Evolutionary conservation across 2,113 vertebrate species (phyloP), one percentile per base, ranked within the genome.

Genomic region (Triplophysa rosa): DNA sequence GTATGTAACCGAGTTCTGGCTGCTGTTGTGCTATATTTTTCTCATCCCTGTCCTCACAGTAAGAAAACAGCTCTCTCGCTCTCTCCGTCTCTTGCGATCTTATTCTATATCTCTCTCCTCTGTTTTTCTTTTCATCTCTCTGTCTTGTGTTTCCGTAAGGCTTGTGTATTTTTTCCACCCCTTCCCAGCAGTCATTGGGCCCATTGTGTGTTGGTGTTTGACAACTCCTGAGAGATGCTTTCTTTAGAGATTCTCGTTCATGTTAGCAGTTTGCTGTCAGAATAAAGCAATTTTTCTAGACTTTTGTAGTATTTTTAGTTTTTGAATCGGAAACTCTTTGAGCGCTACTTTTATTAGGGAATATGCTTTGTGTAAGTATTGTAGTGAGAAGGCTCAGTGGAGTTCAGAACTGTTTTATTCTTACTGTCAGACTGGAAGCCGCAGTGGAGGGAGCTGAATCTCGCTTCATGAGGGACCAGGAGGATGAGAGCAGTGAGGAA

Each of bases 401-500:
- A 16, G 12, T 52, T 52, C 14, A 2, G 17, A 58, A 58, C n/a
- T 9, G 54, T 58, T 58, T n/a, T 9, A n/a, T 58, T 58, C 19
- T 21, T 21, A 37, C 26, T 84, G 9, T 77, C 72, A 97, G 98
- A 88, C 90, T 99, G 83, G 92, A 90, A 78, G 96, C 94, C 86
- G 97, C 95, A 12, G 62, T 26, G 8, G 95, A 97, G 83, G 91
- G 93, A 69, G 88, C 83, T 2, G 95, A 96, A 62, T 95, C 95
- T 74, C 90, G 92, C 49, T 93, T 92, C 81, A 90, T 91, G 90
- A 86, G 84, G 14, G 90, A 84, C 19, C 79, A 83, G 70, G 92
- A 86, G 70, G 90, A 86, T 78, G 94, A 95, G 83, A 96, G 94
- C 88, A 97, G 95, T 77, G 93, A 93, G 71, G 97, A 99, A 59